A percentile compares a stretch with the other conserved stretches of the same genome.
Evolutionary conservation across 2,797 vertebrate species (phyloP).

Genomic region (Enteromius anoplus): DNA sequence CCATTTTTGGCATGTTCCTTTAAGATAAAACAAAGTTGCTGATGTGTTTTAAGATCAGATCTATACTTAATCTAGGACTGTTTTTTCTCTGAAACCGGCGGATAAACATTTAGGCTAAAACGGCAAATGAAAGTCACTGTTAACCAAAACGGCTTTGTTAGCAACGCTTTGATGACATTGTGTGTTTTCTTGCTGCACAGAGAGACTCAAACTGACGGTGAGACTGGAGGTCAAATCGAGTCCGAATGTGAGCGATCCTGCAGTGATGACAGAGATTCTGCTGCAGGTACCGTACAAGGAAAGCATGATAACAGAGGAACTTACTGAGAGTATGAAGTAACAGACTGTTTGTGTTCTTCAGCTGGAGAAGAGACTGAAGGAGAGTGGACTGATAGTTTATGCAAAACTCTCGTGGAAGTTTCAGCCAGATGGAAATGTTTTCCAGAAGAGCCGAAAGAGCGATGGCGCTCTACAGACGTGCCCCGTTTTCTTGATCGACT

Average conservation of each 20-base stretch:
- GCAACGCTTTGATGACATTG: too few species aligned
- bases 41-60: too few species aligned
- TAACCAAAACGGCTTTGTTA: too few species aligned
- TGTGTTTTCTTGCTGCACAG: not conserved
- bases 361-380: not conserved
- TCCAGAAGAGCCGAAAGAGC: not conserved
- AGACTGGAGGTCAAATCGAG: not conserved
- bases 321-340: not conserved
- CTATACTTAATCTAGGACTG: too few species aligned
- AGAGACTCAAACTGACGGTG: not conserved
- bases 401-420: not conserved
- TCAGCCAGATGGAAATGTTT: not conserved
- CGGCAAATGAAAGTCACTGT: too few species aligned
- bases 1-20: too few species aligned
- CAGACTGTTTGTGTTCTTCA: not conserved
- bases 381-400: not conserved
- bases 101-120: too few species aligned
- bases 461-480: not conserved
- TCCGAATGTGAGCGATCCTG: not conserved
- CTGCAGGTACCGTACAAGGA: not conserved
- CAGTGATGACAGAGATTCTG: not conserved
- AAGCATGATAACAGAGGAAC: not conserved
- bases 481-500: too few species aligned
- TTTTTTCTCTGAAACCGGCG: too few species aligned
- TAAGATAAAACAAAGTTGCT: too few species aligned